Conservation (phyloP, 2,888 invertebrate genomes). For the Caenorhabditis sp. region DNA sequence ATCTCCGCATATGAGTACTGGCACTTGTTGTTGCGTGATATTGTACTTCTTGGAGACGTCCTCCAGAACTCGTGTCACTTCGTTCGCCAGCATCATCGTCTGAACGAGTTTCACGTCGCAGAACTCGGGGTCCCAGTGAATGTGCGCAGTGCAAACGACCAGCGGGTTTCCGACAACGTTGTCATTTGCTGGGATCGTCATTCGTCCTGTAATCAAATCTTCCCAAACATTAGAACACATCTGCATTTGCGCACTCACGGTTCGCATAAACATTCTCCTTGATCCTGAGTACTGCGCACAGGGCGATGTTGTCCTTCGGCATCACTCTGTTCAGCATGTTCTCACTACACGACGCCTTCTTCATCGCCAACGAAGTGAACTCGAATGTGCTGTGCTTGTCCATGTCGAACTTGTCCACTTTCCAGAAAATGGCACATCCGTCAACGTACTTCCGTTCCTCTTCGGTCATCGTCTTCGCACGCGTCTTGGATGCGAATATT, state of each 20-base stretch:
- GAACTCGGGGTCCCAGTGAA: conserved; percentile 99
- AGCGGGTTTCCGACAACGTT: conserved; percentile 88
- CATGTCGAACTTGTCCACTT: conserved; percentile 85
- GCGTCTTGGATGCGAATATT: conserved; percentile 91
- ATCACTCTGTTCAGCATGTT: conserved; percentile 82
- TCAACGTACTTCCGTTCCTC: conserved; percentile 97
- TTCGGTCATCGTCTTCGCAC: conserved; percentile 98
- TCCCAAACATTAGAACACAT: no score
- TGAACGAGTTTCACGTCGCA: conserved; percentile 99
- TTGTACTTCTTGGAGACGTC: conserved; percentile 87
- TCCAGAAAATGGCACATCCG: conserved; percentile 98
- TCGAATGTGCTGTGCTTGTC: conserved; percentile 97
- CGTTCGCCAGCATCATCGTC: conserved; percentile 98
- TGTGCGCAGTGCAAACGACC: conserved; percentile 96
- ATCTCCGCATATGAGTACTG: conserved; percentile 95
- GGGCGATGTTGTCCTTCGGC: conserved; percentile 95
- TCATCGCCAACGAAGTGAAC: conserved; percentile 95
- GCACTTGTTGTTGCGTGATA: conserved; percentile 86
- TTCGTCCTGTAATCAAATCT: conserved; percentile 24
- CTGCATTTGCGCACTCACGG: no score
- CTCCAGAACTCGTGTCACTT: conserved; percentile 90
- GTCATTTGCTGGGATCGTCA: conserved; percentile 65
- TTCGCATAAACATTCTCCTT: conserved; percentile 95
- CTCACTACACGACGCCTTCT: conserved; percentile 96
- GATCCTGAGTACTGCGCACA: conserved; percentile 94